A percentile compares a stretch with the other conserved stretches of the same genome.
Evolutionary conservation across 2,888 invertebrate species (phyloP).

Genomic region (Patella caerulea): DNA sequence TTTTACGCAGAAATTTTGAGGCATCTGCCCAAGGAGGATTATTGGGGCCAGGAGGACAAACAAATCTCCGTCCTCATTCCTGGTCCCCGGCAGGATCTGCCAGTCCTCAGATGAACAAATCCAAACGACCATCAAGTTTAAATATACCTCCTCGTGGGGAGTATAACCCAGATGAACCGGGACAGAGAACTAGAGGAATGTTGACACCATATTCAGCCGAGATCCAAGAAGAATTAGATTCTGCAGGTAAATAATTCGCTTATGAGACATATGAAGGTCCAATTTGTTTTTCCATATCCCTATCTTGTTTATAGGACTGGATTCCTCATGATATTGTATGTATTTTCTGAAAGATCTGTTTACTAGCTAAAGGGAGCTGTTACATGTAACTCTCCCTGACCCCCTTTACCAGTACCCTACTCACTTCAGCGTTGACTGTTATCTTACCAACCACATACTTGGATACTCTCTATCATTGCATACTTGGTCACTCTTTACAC

Average conservation of each 20-base stretch:
- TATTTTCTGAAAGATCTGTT: no score
- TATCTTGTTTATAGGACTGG: no score
- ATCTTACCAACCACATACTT: no score
- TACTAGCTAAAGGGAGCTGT: no score
- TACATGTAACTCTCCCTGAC: no score
- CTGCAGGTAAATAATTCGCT: conserved; percentile 20
- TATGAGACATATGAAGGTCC: no score
- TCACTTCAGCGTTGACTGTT: no score
- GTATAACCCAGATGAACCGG: conserved; percentile 30
- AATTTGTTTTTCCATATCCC: no score
- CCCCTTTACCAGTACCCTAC: no score
- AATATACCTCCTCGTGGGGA: conserved; percentile 64
- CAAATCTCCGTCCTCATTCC: conserved; percentile 43
- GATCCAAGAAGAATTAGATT: conserved; percentile 12
- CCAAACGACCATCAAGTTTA: conserved; percentile 68
- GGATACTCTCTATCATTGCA: no score
- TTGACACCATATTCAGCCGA: conserved; percentile 4
- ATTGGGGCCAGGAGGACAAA: conserved; percentile 19
- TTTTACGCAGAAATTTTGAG: conserved; percentile 34
- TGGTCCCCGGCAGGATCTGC: conserved; percentile 46
- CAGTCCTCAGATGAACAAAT: conserved; percentile 37
- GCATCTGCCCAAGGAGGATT: conserved; percentile 16
- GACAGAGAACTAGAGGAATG: not conserved
- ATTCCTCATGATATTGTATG: no score
- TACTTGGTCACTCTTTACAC: no score